A percentile compares a stretch with the other conserved stretches of the same genome.
phyloP scores from a whole-genome alignment of 2,113 vertebrate genomes.

The Heteronetta atricapilla region DNA sequence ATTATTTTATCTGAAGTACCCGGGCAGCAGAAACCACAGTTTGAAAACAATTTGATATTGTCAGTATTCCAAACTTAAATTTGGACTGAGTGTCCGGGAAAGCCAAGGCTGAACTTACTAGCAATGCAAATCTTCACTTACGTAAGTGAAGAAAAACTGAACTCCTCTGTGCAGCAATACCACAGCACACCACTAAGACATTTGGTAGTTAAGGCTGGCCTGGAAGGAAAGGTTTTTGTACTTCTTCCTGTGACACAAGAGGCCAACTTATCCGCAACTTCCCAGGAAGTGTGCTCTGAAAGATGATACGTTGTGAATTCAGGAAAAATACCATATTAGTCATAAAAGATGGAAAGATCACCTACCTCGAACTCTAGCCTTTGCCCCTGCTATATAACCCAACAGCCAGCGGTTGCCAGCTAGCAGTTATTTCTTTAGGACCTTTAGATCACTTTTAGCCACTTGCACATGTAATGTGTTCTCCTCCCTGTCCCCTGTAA shows the following conservation, averaged over 20 bases:
- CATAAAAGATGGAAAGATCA: background rate
- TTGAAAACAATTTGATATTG: slow-evolving; percentile 5
- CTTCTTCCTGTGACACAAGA: background rate
- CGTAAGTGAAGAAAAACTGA: background rate
- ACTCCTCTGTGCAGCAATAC: background rate
- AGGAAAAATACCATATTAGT: background rate
- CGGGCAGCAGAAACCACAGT: background rate
- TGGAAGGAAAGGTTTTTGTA: background rate
- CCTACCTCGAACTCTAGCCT: background rate
- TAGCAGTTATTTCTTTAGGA: background rate
- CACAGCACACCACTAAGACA: background rate
- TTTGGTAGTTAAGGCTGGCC: background rate
- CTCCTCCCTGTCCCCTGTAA: background rate
- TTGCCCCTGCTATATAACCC: background rate
- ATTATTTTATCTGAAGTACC: background rate
- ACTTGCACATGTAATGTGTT: background rate
- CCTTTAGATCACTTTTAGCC: background rate
- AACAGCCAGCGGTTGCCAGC: background rate
- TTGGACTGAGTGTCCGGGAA: slow-evolving; percentile 1
- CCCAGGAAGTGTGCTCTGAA: background rate
- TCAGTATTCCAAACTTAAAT: background rate
- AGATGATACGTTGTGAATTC: background rate
- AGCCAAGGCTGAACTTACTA: background rate
- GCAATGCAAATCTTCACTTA: background rate
- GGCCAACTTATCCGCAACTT: background rate